phyloP scores from a whole-genome alignment of 2,797 vertebrate species.

The Urosaurus nigricauda region DNA sequence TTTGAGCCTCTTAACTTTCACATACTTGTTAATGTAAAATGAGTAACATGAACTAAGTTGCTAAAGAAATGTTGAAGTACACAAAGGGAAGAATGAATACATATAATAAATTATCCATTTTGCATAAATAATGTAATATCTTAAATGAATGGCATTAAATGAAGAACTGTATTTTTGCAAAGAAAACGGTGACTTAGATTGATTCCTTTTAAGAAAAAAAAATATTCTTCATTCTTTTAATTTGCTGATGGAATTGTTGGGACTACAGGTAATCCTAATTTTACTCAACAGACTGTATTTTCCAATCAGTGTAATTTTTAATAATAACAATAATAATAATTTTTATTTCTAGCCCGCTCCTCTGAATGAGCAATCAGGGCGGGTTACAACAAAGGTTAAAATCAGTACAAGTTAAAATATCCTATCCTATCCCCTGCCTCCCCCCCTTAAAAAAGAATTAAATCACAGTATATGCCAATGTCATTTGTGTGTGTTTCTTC shows the following conservation, averaged over 20 bases:
- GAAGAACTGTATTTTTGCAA: constrained; percentile 39
- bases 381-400: too few relatives aligned
- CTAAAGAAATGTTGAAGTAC: constrained; percentile 49
- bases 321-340: too few relatives aligned
- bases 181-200: not conserved
- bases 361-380: too few relatives aligned
- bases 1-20: constrained; percentile 42
- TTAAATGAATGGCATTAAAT: constrained; percentile 49
- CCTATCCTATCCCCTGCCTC: too few relatives aligned
- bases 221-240: not conserved
- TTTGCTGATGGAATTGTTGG: constrained; percentile 11
- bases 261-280: constrained; percentile 11
- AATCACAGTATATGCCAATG: not conserved
- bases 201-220: constrained; percentile 8
- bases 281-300: not conserved
- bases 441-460: too few relatives aligned
- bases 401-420: too few relatives aligned
- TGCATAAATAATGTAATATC: constrained; percentile 53
- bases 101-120: constrained; percentile 61
- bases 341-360: too few relatives aligned
- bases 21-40: constrained; percentile 49
- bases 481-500: constrained; percentile 33
- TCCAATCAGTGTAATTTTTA: constrained; percentile 32
- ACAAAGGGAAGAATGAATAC: constrained; percentile 43
- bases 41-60: constrained; percentile 50